Base-by-base conservation (phyloP, 2,113 vertebrate genomes). In the Spheniscus mendiculus region DNA sequence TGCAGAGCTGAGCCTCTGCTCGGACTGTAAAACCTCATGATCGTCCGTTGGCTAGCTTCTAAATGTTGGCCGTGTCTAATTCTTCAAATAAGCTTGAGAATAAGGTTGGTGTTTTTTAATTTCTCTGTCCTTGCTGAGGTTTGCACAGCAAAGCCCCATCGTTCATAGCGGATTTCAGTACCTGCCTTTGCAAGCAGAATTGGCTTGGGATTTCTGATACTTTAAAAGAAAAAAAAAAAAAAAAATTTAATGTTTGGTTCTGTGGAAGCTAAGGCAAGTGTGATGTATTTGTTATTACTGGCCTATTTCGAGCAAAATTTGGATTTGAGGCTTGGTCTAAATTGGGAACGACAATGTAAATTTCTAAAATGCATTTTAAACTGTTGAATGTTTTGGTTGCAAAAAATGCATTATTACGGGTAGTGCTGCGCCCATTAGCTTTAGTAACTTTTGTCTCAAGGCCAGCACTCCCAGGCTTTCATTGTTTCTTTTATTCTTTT, bases 101-200 rank as follows among this genome's bases (percentile, higher is more conserved):
- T 11, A 58, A 58, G 40, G 23, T 70, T 52, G 36, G 70, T 23
- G 27, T 2, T 9, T 23, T 36, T 34, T n/a, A 56, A 49, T n/a
- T 15, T 63, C 50, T 66, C 20, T 23, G 30, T 19, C 45, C 32
- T 63, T 30, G 16, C 36, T 56, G 10, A 5, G 23, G 21, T 40
- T 40, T 56, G 58, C 50, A 12, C 7, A 7, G 18, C 42, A 36
- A 56, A 72, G 25, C 42, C 44, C 50, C 1, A 2, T 44, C 18
- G 2, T 32, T 53, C n/a, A 1, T 15, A 12, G 29, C 2, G 1
- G 23, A 17, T 44, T 32, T 62, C 55, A 52, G n/a, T 25, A 8
- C 32, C 5, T 19, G 26, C n/a, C 49, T 80, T 25, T 27, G 30
- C 30, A 2, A 63, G n/a, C 40, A 32, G 26, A 50, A 49, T n/a